These are phyloP conservation scores for Acanthacorydalis orientalis DNA, from an alignment of 2,888 invertebrate species.

Conservation along the genomic window DNA sequence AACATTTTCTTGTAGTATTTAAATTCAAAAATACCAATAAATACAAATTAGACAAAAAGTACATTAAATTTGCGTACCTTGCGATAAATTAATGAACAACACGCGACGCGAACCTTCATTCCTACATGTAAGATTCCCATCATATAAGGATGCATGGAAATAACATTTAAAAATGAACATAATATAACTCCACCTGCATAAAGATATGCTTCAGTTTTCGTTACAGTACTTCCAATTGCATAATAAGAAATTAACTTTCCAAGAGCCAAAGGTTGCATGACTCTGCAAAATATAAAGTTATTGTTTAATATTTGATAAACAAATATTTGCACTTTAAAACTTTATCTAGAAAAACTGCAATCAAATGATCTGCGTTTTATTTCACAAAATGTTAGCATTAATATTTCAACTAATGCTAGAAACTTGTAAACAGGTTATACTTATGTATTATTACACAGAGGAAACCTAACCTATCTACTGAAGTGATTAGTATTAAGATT, in stretches of 20 bases:
- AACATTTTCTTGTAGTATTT: background rate
- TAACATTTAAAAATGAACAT: conserved; percentile 56
- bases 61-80: conserved; percentile 26
- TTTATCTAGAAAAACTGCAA: too few relatives aligned
- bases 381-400: too few relatives aligned
- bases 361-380: too few relatives aligned
- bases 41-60: background rate
- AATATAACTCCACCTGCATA: conserved; percentile 61
- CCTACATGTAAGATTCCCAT: conserved; percentile 71
- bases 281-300: conserved; percentile 14
- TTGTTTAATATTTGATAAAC: too few relatives aligned
- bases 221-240: conserved; percentile 24
- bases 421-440: too few relatives aligned
- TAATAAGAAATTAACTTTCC: conserved; percentile 47
- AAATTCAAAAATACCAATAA: background rate
- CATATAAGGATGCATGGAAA: conserved; percentile 86
- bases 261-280: conserved; percentile 33
- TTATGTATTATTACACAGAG: too few relatives aligned
- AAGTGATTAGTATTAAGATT: too few relatives aligned
- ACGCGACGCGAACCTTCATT: conserved; percentile 70
- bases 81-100: conserved; percentile 71
- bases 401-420: too few relatives aligned
- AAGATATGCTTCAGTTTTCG: conserved; percentile 48
- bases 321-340: too few relatives aligned
- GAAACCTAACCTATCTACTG: too few relatives aligned